Percentiles rank a stretch among this genome's conserved stretches.
Conservation (phyloP, 2,113 vertebrate species). For the Anhinga anhinga region DNA sequence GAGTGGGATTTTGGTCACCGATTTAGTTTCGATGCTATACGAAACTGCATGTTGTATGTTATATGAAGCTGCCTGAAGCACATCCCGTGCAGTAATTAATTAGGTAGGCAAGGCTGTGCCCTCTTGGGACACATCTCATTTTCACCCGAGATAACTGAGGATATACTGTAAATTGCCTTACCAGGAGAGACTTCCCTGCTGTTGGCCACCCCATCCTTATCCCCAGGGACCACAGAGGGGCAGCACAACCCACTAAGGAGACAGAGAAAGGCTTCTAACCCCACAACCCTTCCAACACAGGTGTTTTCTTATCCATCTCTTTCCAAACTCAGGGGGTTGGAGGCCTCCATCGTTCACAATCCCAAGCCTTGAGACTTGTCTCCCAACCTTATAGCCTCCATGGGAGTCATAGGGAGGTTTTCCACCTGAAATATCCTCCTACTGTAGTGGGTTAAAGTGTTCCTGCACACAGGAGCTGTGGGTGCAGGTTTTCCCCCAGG, state of each 20-base stretch:
- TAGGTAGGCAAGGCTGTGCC: background rate
- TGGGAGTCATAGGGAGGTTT: background rate
- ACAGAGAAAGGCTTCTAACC: background rate
- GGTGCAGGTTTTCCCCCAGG: background rate
- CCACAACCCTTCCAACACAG: background rate
- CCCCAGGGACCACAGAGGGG: background rate
- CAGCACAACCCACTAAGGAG: background rate
- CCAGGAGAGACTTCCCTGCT: background rate
- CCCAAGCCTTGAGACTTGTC: background rate
- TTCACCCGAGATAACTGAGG: background rate
- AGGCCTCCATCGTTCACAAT: background rate
- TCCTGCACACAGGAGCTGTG: background rate
- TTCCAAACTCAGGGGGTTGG: background rate
- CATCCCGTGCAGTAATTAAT: background rate
- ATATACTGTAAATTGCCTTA: background rate
- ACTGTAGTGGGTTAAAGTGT: rapidly evolving
- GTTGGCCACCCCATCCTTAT: background rate
- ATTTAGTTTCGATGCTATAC: background rate
- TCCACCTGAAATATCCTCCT: background rate
- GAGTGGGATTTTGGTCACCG: background rate
- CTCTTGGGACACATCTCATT: background rate
- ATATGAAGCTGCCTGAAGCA: background rate
- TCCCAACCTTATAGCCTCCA: background rate
- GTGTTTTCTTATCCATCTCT: background rate
- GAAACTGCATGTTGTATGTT: background rate